These are phyloP conservation scores for Phorcus lineatus DNA, from an alignment of 2,888 invertebrate species.

Conservation along the genomic window DNA sequence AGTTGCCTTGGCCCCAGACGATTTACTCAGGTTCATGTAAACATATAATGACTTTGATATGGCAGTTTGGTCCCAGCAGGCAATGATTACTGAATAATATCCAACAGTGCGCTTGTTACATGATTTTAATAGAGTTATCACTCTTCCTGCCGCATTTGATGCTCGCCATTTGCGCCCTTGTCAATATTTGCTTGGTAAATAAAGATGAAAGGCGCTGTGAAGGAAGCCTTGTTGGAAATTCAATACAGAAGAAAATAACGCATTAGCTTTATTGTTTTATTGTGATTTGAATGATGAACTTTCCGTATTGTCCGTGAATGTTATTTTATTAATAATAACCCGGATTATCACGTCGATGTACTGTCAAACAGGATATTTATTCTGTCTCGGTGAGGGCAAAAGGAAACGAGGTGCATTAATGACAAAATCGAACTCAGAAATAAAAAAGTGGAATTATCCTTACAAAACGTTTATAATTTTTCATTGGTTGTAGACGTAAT, in stretches of 20 bases:
- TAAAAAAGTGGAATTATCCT: no score
- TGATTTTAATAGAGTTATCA: neutral
- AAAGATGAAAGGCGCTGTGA: neutral
- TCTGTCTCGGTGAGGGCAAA: no score
- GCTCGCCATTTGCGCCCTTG: neutral
- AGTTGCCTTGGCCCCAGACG: neutral
- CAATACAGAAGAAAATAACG: neutral
- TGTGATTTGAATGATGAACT: neutral
- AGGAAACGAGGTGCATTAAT: no score
- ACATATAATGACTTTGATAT: neutral
- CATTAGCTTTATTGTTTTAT: neutral
- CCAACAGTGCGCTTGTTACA: neutral
- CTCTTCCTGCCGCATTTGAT: neutral
- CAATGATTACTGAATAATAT: slow-evolving; percentile 1
- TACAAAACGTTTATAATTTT: no score
- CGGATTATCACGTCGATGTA: no score
- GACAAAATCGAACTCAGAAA: no score
- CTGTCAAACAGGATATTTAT: no score
- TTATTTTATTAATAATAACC: no score
- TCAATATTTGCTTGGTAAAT: neutral
- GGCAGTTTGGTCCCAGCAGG: neutral
- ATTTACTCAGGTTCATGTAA: neutral
- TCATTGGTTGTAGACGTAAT: no score
- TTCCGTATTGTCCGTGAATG: no score
- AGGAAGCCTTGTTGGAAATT: neutral